Evolutionary conservation across 2,797 vertebrate genomes (phyloP).

Genomic region (Carcharodon carcharias): DNA sequence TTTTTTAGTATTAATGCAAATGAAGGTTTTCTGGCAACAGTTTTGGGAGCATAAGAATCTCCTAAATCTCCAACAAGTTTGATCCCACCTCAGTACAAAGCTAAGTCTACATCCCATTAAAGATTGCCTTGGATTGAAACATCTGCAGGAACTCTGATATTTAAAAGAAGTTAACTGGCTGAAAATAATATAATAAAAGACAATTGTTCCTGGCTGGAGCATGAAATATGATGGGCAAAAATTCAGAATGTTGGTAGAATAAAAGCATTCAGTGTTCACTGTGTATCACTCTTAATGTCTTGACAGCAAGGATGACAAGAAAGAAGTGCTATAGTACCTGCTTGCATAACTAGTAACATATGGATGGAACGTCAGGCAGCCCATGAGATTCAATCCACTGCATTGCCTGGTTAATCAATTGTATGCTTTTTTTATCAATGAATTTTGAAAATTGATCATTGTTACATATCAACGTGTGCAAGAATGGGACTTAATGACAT

Average conservation of each 20-base stretch:
- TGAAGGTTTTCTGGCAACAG: not conserved
- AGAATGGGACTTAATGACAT: not conserved
- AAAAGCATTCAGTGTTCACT: not conserved
- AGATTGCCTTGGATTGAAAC: not conserved
- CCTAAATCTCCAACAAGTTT: not conserved
- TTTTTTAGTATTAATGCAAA: not conserved
- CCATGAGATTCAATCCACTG: not conserved
- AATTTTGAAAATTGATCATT: not conserved
- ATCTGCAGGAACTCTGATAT: not conserved
- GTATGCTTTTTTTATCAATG: too few species aligned
- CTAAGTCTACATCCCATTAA: not conserved
- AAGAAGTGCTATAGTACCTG: not conserved
- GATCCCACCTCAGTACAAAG: not conserved
- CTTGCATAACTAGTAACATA: not conserved
- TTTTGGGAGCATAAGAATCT: not conserved
- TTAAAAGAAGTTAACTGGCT: too few species aligned
- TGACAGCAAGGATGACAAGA: not conserved
- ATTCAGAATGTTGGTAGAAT: not conserved
- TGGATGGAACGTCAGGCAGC: not conserved
- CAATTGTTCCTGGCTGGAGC: not conserved
- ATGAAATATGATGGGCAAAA: not conserved
- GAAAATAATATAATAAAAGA: not conserved
- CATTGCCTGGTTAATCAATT: not conserved
- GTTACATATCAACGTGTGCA: not conserved
- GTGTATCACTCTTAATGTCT: not conserved